These are phyloP conservation scores for Maconellicoccus hirsutus DNA, from an alignment of 1,140 invertebrate species.

Conservation along the genomic window DNA sequence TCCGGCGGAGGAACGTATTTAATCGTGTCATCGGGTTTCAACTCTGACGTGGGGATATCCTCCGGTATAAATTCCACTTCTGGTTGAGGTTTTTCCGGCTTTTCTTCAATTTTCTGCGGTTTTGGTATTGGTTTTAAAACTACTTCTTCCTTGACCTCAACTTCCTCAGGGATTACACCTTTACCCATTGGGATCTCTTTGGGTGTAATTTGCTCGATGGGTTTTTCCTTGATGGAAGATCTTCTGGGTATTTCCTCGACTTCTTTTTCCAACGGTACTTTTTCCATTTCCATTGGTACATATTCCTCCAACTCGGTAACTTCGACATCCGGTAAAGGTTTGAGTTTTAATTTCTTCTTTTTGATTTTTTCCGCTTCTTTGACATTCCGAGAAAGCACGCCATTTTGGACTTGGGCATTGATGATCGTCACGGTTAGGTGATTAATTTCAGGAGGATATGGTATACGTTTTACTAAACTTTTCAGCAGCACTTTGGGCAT, in stretches of 20 bases:
- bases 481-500: conserved; percentile 51
- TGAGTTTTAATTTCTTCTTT: conserved; percentile 32
- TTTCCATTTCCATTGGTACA: conserved; percentile 31
- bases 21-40: not conserved
- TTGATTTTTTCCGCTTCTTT: conserved; percentile 35
- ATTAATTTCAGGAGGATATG: conserved; percentile 30
- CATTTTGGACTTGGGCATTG: conserved; percentile 24
- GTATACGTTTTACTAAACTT: conserved; percentile 45
- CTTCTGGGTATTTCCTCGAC: conserved; percentile 27
- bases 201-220: conserved; percentile 27
- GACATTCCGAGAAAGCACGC: conserved; percentile 34
- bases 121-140: conserved; percentile 32
- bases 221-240: conserved; percentile 19
- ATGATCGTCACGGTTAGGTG: conserved; percentile 31
- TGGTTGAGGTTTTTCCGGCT: conserved; percentile 23
- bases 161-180: conserved; percentile 29
- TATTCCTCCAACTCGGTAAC: conserved; percentile 30
- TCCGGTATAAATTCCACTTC: not conserved
- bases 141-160: conserved; percentile 30
- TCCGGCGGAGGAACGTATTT: not conserved
- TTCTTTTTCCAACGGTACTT: conserved; percentile 24
- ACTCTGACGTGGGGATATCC: conserved; percentile 23
- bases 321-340: conserved; percentile 31
- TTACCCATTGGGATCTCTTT: conserved; percentile 28
- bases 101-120: conserved; percentile 31